phyloP scores from a whole-genome alignment of 1,140 invertebrate species.

The Hycleus cichorii region DNA sequence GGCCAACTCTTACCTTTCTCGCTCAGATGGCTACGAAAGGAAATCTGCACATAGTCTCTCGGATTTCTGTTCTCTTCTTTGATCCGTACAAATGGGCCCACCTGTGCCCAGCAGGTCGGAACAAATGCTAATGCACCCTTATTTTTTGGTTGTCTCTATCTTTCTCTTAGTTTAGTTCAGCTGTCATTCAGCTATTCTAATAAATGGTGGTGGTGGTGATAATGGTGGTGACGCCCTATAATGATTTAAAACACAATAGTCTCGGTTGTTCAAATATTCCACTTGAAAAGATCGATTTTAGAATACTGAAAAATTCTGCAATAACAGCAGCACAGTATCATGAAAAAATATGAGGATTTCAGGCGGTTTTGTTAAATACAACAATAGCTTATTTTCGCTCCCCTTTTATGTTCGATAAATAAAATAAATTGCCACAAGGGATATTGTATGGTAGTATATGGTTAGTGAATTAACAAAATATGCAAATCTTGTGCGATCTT shows the following conservation, averaged over 20 bases:
- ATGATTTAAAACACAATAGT: neutral
- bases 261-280: neutral
- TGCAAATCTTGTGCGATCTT: too few species aligned
- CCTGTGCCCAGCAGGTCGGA: conserved; percentile 32
- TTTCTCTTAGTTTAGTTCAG: conserved; percentile 17
- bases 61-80: conserved; percentile 16
- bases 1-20: neutral
- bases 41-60: conserved; percentile 23
- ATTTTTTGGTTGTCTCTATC: too few species aligned
- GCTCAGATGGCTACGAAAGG: conserved; percentile 13
- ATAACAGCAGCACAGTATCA: too few species aligned
- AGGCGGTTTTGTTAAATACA: too few species aligned
- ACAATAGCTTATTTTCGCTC: too few species aligned
- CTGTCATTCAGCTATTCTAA: conserved; percentile 7
- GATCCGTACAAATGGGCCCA: conserved; percentile 24
- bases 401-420: too few species aligned
- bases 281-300: too few species aligned
- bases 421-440: too few species aligned
- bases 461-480: too few species aligned
- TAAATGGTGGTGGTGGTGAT: neutral
- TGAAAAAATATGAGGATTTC: too few species aligned
- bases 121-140: conserved; percentile 31
- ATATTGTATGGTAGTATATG: too few species aligned
- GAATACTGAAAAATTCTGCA: too few species aligned
- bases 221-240: neutral